Base-by-base conservation (phyloP, 2,797 vertebrate genomes). In the Podarcis siculus region DNA sequence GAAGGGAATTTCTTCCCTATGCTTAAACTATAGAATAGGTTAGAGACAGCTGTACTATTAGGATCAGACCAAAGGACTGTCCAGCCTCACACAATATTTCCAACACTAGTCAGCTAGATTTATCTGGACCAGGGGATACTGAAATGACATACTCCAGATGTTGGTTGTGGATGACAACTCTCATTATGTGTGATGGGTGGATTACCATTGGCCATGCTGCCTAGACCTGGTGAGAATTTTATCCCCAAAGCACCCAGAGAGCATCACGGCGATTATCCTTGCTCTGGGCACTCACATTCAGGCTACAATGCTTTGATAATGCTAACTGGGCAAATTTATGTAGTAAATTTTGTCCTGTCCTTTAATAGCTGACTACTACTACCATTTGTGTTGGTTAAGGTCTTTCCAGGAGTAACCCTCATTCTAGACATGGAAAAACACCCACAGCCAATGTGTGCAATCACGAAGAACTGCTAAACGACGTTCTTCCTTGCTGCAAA, bases 381-480 rank as follows among this genome's bases (percentile, higher is more conserved):
- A 19, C n/a, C 25, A 12, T 30, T 27, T 49, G 19, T 4, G 7
- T 15, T 32, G 39, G 19, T 39, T 27, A 19, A 3, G 27, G 30
- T 13, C 25, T 80, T 86, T 58, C 66, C 85, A 21, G 2, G 30
- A 27, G 42, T 4, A 30, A 42, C 32, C 49, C 39, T 39, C 35
- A 55, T 32, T n/a, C 27, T 27, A 64, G 12, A 58, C 71, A 84
- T 35, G 35, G 30, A 82, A 8, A 25, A 3, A 37, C 10, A 3
- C 30, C 23, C 27, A 8, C 13, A 8, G 55, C 19, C 32, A 32
- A 32, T 88, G 84, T 90, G 89, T 88, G 81, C 87, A 91, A 76
- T 42, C 83, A 90, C 93, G 73, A 86, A 91, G 92, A 90, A 23
- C 1, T 83, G 88, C 84, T 78, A 79, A 90, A 89, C 87, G 61